Conservation (phyloP, 1,140 invertebrate species). For the Archivesica marissinica region DNA sequence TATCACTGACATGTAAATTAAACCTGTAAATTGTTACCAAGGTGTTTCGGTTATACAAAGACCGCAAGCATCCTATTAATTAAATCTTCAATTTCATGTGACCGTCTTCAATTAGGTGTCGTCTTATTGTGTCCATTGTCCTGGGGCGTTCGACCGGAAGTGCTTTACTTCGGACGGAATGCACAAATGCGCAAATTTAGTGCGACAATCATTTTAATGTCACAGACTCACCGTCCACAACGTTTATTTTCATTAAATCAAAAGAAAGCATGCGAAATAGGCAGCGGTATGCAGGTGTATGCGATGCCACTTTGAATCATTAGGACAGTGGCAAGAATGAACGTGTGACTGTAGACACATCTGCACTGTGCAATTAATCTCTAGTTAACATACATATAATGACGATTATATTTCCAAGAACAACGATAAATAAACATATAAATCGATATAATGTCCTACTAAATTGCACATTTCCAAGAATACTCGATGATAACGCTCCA, state of each 20-base stretch:
- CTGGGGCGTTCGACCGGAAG: not conserved
- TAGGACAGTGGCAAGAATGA: too few species aligned
- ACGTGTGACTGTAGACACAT: too few species aligned
- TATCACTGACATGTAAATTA: slow-evolving; percentile 51
- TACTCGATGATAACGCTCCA: too few species aligned
- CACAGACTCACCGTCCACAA: slow-evolving; percentile 13
- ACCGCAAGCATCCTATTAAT: slow-evolving; percentile 21
- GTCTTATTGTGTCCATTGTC: slow-evolving; percentile 21
- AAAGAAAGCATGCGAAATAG: too few species aligned
- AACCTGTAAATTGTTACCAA: slow-evolving; percentile 45
- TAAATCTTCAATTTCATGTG: slow-evolving; percentile 34
- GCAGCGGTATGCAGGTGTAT: too few species aligned
- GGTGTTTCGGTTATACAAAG: slow-evolving; percentile 16
- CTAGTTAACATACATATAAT: too few species aligned
- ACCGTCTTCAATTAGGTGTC: slow-evolving; percentile 37
- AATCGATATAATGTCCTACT: too few species aligned
- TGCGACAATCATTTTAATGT: not conserved
- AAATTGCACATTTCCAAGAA: too few species aligned
- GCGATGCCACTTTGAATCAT: too few species aligned
- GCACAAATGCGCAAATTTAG: slow-evolving; percentile 15
- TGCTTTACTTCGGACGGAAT: not conserved
- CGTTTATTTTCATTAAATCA: slow-evolving; percentile 6
- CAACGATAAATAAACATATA: too few species aligned
- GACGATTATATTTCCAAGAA: too few species aligned
- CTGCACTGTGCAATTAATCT: too few species aligned